phyloP scores from a whole-genome alignment of 2,888 invertebrate species.

The Amphipyra tragopoginis region DNA sequence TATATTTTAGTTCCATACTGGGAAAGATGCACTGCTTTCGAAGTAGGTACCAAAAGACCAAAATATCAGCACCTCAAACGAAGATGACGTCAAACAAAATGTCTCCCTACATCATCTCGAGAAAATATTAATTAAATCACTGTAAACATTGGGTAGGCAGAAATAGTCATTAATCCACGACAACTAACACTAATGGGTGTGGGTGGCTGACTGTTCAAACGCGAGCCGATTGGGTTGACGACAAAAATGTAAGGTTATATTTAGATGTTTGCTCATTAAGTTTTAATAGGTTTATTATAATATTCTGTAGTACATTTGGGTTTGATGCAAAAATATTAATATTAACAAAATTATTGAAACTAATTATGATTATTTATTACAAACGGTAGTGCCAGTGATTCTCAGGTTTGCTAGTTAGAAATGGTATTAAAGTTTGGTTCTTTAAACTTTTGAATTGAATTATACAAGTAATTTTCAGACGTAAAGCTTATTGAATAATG shows the following conservation, averaged over 20 bases:
- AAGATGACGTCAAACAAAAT: slow-evolving; percentile 67
- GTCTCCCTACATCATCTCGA: slow-evolving; percentile 64
- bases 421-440: no score
- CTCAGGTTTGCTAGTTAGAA: no score
- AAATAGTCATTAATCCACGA: slow-evolving; percentile 76
- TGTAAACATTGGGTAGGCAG: slow-evolving; percentile 71
- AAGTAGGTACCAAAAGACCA: slow-evolving; percentile 4
- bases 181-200: slow-evolving; percentile 72
- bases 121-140: slow-evolving; percentile 77
- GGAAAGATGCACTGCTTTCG: no score
- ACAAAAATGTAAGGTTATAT: slow-evolving; percentile 52
- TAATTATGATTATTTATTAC: not conserved
- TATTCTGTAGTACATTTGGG: not conserved
- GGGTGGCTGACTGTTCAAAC: slow-evolving; percentile 56
- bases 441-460: no score
- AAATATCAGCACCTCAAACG: slow-evolving; percentile 9
- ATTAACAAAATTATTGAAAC: not conserved
- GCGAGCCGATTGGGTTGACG: slow-evolving; percentile 47
- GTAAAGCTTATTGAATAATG: no score
- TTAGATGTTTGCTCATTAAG: slow-evolving; percentile 52
- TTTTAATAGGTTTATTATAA: slow-evolving; percentile 45
- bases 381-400: no score
- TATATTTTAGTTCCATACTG: no score
- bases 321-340: slow-evolving; percentile 10
- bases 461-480: no score